Conservation (phyloP, 2,797 vertebrate species). For the Brachyalestes nurse region DNA sequence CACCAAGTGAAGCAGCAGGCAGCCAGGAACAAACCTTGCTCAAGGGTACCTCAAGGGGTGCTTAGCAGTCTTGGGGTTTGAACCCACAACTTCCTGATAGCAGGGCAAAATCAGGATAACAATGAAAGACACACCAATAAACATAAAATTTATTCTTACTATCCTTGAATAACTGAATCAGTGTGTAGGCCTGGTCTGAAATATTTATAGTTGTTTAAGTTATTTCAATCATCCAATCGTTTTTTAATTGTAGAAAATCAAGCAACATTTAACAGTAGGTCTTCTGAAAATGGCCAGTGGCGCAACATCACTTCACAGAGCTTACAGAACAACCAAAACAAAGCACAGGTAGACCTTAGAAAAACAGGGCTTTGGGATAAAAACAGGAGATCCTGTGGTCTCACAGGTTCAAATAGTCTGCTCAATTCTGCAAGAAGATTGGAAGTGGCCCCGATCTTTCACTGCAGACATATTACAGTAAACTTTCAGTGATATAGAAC, state of each 20-base stretch:
- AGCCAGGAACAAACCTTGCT: no score
- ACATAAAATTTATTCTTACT: no score
- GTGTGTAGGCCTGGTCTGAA: no score
- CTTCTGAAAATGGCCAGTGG: not conserved
- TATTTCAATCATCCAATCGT: not conserved
- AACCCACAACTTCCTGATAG: no score
- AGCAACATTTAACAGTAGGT: slow-evolving; percentile 6
- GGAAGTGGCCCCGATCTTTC: slow-evolving; percentile 38
- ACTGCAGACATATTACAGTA: slow-evolving; percentile 55
- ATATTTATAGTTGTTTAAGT: not conserved
- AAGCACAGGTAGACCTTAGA: slow-evolving; percentile 19
- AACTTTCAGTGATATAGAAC: slow-evolving; percentile 43
- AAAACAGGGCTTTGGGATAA: slow-evolving; percentile 11
- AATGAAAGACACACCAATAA: no score
- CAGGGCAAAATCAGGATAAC: no score
- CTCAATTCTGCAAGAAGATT: slow-evolving; percentile 23
- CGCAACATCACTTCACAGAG: not conserved
- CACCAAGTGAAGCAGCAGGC: no score
- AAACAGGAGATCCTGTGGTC: slow-evolving; percentile 8
- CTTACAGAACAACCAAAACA: slow-evolving; percentile 22
- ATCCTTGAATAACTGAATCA: not conserved
- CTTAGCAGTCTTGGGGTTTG: no score
- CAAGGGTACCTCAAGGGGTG: no score
- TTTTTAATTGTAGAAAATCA: slow-evolving; percentile 15
- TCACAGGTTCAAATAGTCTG: not conserved